A percentile compares a stretch with the other conserved stretches of the same genome.
Evolutionary conservation across 2,113 vertebrate species (phyloP).

Genomic region (Anhinga rufa): DNA sequence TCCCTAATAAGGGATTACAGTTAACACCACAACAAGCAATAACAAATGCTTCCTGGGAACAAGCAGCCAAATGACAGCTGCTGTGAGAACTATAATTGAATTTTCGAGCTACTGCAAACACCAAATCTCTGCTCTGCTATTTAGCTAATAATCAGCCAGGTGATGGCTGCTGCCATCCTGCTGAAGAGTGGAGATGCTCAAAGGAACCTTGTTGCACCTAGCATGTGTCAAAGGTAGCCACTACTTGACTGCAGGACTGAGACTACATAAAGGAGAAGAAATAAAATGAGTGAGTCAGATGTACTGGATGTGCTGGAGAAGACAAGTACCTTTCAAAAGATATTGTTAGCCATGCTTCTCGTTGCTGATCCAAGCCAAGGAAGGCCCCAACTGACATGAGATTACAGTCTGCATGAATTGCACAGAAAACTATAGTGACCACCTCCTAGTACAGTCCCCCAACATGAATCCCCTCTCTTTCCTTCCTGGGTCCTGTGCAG

Average conservation of each 20-base stretch:
- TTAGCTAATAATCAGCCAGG: not conserved
- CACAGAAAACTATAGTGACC: not conserved
- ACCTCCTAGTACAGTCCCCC: not conserved
- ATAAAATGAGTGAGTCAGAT: not conserved
- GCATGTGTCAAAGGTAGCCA: not conserved
- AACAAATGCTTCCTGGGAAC: not conserved
- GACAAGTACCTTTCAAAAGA: not conserved
- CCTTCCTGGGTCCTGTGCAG: not conserved
- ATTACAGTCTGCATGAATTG: not conserved
- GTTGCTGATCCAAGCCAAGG: not conserved
- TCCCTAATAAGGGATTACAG: constrained; percentile 1
- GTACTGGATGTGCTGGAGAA: not conserved
- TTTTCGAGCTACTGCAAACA: not conserved
- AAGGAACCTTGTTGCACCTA: not conserved
- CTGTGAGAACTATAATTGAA: not conserved
- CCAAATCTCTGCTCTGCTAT: not conserved
- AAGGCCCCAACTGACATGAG: not conserved
- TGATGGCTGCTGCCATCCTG: not conserved
- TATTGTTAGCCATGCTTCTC: not conserved
- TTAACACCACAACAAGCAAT: not conserved
- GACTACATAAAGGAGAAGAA: not conserved
- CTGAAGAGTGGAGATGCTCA: not conserved
- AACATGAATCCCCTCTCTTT: not conserved
- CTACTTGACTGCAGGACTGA: not conserved
- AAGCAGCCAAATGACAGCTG: not conserved